A percentile compares a stretch with the other conserved stretches of the same genome.
Conservation (phyloP, 92 coral and sea anemone species). For the Scolanthus callimorphus region DNA sequence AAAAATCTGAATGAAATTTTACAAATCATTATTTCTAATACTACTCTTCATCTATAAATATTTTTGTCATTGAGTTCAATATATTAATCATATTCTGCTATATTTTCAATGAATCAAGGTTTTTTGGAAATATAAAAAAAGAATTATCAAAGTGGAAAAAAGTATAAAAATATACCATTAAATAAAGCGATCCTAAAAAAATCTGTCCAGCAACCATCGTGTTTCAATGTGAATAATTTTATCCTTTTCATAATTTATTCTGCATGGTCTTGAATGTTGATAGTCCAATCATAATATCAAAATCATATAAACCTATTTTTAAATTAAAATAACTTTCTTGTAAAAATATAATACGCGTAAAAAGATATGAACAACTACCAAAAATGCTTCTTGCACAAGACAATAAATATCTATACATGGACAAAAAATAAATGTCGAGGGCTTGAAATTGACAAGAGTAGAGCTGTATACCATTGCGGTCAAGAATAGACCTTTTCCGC, state of each 20-base stretch:
- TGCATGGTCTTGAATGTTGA: conserved; percentile 49
- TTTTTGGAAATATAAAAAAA: neutral
- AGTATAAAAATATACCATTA: conserved; percentile 1
- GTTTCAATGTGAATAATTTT: conserved; percentile 2
- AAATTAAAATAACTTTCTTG: too few relatives aligned
- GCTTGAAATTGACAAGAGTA: too few relatives aligned
- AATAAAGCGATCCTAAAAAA: too few relatives aligned
- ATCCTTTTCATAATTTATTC: neutral
- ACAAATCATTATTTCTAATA: neutral
- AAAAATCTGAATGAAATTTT: neutral
- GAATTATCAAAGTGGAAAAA: conserved; percentile 3
- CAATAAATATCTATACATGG: too few relatives aligned
- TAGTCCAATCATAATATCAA: too few relatives aligned
- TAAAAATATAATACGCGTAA: neutral
- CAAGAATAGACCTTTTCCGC: too few relatives aligned
- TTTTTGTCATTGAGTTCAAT: neutral
- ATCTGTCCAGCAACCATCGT: too few relatives aligned
- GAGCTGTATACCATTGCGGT: too few relatives aligned
- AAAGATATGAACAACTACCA: neutral
- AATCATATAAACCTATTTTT: neutral
- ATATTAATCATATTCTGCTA: too few relatives aligned
- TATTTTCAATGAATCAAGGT: neutral
- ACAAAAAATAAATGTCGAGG: too few relatives aligned
- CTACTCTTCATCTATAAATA: neutral
- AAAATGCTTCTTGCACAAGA: too few relatives aligned